Evolutionary conservation across 2,113 vertebrate species (phyloP).

Genomic region (Cyanoderma ruficeps): DNA sequence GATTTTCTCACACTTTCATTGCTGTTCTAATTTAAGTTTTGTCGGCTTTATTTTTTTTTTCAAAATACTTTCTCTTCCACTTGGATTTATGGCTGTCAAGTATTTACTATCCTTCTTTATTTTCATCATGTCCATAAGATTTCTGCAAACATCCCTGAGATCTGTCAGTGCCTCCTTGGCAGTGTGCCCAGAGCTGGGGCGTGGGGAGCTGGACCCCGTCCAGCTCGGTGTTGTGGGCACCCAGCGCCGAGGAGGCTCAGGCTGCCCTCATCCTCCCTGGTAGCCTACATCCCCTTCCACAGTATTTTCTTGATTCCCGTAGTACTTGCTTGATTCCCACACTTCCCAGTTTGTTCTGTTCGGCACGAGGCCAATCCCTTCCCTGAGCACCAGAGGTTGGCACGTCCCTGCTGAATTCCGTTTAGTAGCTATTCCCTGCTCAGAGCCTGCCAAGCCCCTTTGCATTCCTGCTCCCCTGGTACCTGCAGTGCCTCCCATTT

Average conservation of each 20-base stretch:
- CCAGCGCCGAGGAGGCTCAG: neutral
- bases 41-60: neutral
- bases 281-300: neutral
- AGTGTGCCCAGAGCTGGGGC: neutral
- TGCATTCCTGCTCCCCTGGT: neutral
- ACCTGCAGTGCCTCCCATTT: neutral
- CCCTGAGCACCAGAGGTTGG: neutral
- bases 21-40: conserved; percentile 28
- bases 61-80: conserved; percentile 2
- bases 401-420: neutral
- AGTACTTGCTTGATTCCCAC: neutral
- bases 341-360: neutral
- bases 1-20: conserved; percentile 16
- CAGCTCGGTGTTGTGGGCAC: neutral
- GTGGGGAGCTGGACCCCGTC: neutral
- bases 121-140: conserved; percentile 19
- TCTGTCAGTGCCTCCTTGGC: neutral
- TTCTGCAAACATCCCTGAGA: neutral
- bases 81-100: conserved; percentile 36
- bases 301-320: neutral
- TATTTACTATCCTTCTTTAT: conserved; percentile 1
- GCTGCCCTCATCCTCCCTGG: neutral
- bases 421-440: neutral
- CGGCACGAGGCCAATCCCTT: neutral
- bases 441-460: neutral